Conservation (phyloP, 2,888 invertebrate genomes). For the Azorinus chamasolen region DNA sequence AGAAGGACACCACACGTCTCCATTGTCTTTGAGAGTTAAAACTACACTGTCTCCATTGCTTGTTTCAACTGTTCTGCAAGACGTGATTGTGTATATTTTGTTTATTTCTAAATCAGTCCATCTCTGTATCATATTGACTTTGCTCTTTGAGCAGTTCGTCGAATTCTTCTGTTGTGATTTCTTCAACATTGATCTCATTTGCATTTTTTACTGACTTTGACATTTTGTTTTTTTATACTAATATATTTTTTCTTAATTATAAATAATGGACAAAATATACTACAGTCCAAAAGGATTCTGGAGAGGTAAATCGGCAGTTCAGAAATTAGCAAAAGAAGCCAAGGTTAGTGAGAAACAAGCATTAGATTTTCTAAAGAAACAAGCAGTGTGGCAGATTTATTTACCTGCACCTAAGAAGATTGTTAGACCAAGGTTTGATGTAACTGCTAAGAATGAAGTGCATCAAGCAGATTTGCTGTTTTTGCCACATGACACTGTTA, state of each 20-base stretch:
- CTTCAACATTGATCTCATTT: constrained; percentile 9
- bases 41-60: constrained; percentile 20
- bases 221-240: too few species aligned
- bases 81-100: constrained; percentile 31
- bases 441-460: too few species aligned
- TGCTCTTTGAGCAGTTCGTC: constrained; percentile 30
- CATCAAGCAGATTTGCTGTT: too few species aligned
- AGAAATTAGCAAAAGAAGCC: constrained; percentile 41
- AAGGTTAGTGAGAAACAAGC: constrained; percentile 38
- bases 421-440: constrained; percentile 54
- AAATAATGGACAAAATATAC: constrained; percentile 37
- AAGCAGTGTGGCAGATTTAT: constrained; percentile 50
- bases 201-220: too few species aligned
- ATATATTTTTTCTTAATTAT: constrained; percentile 11
- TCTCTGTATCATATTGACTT: constrained; percentile 32
- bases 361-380: constrained; percentile 32
- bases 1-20: constrained; percentile 33
- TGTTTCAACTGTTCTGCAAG: constrained; percentile 21
- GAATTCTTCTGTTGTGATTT: constrained; percentile 26
- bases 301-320: constrained; percentile 38
- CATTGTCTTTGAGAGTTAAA: too few species aligned
- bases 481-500: too few species aligned
- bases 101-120: constrained; percentile 36
- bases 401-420: constrained; percentile 52
- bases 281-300: constrained; percentile 47